phyloP scores from a whole-genome alignment of 2,113 vertebrate species.

The Peromyscus leucopus region DNA sequence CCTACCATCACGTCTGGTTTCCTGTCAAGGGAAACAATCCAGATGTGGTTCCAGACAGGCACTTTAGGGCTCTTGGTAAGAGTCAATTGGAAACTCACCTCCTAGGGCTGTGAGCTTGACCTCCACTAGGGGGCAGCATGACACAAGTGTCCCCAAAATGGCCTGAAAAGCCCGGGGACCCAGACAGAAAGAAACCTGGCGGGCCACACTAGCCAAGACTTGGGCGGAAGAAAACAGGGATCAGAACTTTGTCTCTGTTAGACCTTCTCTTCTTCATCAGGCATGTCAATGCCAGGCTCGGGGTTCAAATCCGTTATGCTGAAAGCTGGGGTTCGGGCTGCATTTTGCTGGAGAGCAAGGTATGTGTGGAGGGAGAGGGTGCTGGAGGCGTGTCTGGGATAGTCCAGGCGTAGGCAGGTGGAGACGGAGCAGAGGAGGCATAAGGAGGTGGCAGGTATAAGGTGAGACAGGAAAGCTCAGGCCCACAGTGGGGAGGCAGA shows the following conservation, averaged over 20 bases:
- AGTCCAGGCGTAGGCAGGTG: not conserved
- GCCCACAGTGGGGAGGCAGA: not conserved
- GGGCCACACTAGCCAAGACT: not conserved
- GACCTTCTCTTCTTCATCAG: not conserved
- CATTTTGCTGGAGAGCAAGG: fast-evolving
- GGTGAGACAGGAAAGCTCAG: not conserved
- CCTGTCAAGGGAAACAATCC: not conserved
- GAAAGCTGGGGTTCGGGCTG: fast-evolving
- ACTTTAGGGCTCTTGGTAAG: not conserved
- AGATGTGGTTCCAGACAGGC: not conserved
- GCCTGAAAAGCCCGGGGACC: not conserved
- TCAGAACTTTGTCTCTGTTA: too few relatives aligned
- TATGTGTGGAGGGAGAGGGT: not conserved
- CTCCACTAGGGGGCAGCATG: constrained; percentile 61
- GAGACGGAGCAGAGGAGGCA: not conserved
- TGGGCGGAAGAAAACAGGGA: not conserved
- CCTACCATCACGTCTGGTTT: not conserved
- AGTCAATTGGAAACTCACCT: too few relatives aligned
- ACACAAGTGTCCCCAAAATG: not conserved
- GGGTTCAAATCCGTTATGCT: fast-evolving
- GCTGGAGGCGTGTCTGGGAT: not conserved
- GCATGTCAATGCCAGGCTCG: not conserved
- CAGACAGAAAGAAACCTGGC: not conserved
- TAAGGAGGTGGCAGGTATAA: not conserved
- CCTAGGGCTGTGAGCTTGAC: not conserved